Evolutionary conservation across 2,888 invertebrate genomes (phyloP).

Genomic region (Automeris io): DNA sequence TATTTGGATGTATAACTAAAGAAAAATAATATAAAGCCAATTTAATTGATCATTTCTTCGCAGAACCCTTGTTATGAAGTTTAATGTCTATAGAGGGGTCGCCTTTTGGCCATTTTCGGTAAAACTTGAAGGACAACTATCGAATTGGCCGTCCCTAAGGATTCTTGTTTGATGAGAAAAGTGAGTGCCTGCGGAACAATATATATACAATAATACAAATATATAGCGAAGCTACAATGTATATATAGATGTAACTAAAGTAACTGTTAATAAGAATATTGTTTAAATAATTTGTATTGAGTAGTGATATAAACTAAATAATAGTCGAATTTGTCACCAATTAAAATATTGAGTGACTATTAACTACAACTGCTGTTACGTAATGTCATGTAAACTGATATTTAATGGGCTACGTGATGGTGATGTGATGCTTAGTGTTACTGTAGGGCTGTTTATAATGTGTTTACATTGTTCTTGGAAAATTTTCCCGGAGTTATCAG

Average conservation of each 20-base stretch:
- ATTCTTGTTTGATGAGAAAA: slow-evolving; percentile 14
- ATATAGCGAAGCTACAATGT: no score
- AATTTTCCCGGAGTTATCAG: no score
- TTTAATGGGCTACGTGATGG: slow-evolving; percentile 34
- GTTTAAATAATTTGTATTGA: no score
- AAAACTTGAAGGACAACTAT: slow-evolving; percentile 9
- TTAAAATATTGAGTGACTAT: background rate
- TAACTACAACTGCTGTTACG: background rate
- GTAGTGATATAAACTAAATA: no score
- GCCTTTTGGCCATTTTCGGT: background rate
- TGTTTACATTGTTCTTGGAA: slow-evolving; percentile 26
- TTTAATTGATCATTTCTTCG: background rate
- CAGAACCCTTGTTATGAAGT: slow-evolving; percentile 12
- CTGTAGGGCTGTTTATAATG: slow-evolving; percentile 22
- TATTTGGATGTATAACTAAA: no score
- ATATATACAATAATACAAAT: slow-evolving; percentile 13
- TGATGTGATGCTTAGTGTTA: slow-evolving; percentile 25
- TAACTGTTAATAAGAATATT: no score
- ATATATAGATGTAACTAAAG: no score
- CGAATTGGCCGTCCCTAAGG: slow-evolving; percentile 7
- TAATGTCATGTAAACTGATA: slow-evolving; percentile 10
- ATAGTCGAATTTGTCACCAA: background rate
- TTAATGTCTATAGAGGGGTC: background rate
- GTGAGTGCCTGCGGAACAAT: slow-evolving; percentile 14
- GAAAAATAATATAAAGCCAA: background rate